phyloP scores from a whole-genome alignment of 2,113 vertebrate genomes.

The cattle (Bos taurus) region ARS-UCD2.0 NC_037341.1:59411001-59411500 shows the following conservation, averaged over 20 bases:
- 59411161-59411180: neutral
- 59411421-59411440: neutral
- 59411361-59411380: neutral
- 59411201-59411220: neutral
- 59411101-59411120: neutral
- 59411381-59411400: neutral
- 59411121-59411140: neutral
- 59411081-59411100: neutral
- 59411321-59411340: neutral
- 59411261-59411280: neutral
- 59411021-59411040: neutral
- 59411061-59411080: neutral
- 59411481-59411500: neutral
- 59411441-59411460: neutral
- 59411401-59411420: neutral
- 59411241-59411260: neutral
- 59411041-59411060: neutral
- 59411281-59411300: neutral
- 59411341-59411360: neutral
- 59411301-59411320: neutral
- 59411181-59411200: neutral
- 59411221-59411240: neutral
- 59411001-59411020: neutral
- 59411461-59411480: neutral
- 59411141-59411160: neutral